These are phyloP conservation scores for Petaurus breviceps DNA, from an alignment of 2,113 vertebrate species.

Conservation along the genomic window DNA sequence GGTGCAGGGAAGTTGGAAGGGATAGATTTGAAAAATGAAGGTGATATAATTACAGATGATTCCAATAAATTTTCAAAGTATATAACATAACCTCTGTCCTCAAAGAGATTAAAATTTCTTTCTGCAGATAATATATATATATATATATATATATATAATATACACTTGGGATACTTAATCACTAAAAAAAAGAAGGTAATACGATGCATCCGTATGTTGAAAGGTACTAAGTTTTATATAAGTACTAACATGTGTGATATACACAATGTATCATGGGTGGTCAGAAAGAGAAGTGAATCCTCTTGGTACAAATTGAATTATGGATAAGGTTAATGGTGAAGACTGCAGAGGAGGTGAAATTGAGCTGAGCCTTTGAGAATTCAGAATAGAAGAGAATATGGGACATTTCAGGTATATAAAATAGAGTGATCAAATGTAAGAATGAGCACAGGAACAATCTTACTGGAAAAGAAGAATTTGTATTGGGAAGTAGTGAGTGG, in stretches of 20 bases:
- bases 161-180: not conserved
- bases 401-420: not conserved
- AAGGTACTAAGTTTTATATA: not conserved
- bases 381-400: not conserved
- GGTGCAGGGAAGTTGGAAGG: not conserved
- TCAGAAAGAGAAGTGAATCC: not conserved
- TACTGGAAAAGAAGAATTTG: not conserved
- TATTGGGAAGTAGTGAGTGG: not conserved
- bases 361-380: not conserved
- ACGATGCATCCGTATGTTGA: not conserved
- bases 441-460: not conserved
- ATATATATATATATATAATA: not conserved
- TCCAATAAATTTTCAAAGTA: not conserved
- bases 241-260: not conserved
- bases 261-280: not conserved
- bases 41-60: not conserved
- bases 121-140: not conserved
- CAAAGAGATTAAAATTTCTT: not conserved
- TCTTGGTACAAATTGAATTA: not conserved
- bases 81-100: not conserved
- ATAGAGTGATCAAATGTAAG: not conserved
- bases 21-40: not conserved
- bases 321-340: not conserved
- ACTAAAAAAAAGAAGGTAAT: not conserved
- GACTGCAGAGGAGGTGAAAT: not conserved